phyloP scores from a whole-genome alignment of 2,113 vertebrate species.

The Xiphophorus maculatus region DNA sequence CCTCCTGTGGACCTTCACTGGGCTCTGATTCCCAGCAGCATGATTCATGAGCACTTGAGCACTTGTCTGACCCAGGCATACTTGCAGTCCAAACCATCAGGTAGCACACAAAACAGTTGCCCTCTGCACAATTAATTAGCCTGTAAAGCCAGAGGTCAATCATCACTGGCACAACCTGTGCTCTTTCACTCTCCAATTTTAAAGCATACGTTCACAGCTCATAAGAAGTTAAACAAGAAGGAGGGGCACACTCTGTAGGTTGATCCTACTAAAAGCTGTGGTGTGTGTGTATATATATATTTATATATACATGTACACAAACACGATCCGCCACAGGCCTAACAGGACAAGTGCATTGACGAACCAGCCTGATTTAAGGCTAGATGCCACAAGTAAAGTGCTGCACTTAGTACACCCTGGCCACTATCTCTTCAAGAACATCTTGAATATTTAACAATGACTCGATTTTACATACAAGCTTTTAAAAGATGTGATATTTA shows the following conservation, averaged over 20 bases:
- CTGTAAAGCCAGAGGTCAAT: constrained; percentile 47
- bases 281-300: constrained; percentile 33
- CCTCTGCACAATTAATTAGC: constrained; percentile 74
- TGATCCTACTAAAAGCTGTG: constrained; percentile 52
- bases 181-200: constrained; percentile 46
- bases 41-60: constrained; percentile 74
- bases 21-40: constrained; percentile 60
- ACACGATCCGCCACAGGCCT: constrained; percentile 70
- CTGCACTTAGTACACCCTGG: constrained; percentile 60
- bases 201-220: constrained; percentile 34
- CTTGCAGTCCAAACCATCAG: constrained; percentile 71
- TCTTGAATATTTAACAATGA: constrained; percentile 76
- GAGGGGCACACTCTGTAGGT: constrained; percentile 7
- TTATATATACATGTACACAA: constrained; percentile 14
- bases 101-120: constrained; percentile 74
- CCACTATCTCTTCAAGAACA: constrained; percentile 60
- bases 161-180: constrained; percentile 10
- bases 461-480: constrained; percentile 74
- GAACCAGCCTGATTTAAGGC: constrained; percentile 65
- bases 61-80: constrained; percentile 60
- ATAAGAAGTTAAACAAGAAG: constrained; percentile 45
- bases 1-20: constrained; percentile 48
- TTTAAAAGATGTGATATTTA: constrained; percentile 81
- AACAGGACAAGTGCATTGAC: constrained; percentile 49
- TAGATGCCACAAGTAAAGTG: constrained; percentile 69